Conservation (phyloP, 2,888 invertebrate species). For the Pollenia griseotomentosa region DNA sequence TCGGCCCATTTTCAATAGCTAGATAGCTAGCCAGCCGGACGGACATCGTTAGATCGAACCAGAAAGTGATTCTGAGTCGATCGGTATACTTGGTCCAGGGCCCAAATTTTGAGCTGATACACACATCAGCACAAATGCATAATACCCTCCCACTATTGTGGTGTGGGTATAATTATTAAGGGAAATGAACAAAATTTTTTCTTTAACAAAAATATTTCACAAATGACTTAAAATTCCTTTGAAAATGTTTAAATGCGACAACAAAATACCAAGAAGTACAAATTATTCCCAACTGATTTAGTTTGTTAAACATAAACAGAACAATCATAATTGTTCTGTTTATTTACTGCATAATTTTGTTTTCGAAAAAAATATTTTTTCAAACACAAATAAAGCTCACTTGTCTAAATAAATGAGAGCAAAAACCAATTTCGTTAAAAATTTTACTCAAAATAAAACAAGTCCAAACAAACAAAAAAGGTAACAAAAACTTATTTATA, state of each 20-base stretch:
- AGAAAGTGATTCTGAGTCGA: too few species aligned
- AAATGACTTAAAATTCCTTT: not conserved
- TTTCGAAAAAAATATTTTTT: not conserved
- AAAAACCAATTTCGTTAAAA: not conserved
- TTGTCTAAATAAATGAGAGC: conserved; percentile 11
- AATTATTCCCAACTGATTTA: not conserved
- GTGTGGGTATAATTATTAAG: too few species aligned
- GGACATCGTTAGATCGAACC: too few species aligned
- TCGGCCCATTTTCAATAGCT: too few species aligned
- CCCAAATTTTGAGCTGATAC: too few species aligned
- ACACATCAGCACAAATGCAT: too few species aligned
- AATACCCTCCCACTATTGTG: too few species aligned
- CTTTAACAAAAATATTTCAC: too few species aligned
- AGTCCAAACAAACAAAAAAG: not conserved
- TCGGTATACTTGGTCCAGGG: too few species aligned
- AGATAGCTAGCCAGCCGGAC: too few species aligned
- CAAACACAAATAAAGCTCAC: conserved; percentile 49
- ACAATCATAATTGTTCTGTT: not conserved
- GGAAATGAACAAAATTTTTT: too few species aligned
- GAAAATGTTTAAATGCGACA: not conserved
- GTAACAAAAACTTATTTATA: not conserved
- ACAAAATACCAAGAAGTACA: not conserved
- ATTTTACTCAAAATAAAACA: not conserved
- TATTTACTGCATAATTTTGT: not conserved
- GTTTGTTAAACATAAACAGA: not conserved